These are phyloP conservation scores for Pimephales promelas DNA, from an alignment of 2,113 vertebrate genomes.

Conservation along the genomic window DNA sequence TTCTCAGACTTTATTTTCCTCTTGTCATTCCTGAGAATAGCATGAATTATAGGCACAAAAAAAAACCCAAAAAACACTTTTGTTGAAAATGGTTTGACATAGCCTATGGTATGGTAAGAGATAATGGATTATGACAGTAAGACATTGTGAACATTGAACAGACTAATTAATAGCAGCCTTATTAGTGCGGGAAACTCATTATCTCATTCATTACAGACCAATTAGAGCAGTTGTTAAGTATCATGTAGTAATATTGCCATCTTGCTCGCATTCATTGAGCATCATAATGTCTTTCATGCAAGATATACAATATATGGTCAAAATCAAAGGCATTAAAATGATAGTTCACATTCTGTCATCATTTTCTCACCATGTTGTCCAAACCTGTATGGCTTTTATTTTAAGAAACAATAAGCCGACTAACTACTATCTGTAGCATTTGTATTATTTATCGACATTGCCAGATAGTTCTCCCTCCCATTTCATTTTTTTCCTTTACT, in stretches of 20 bases:
- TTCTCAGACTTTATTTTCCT: not conserved
- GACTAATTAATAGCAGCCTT: constrained; percentile 51
- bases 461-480: too few species aligned
- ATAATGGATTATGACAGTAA: constrained; percentile 41
- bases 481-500: too few species aligned
- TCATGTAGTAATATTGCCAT: constrained; percentile 47
- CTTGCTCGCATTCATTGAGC: not conserved
- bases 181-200: constrained; percentile 51
- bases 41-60: not conserved
- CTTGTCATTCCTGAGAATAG: not conserved
- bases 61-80: not conserved
- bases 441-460: too few species aligned
- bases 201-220: constrained; percentile 49
- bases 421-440: too few species aligned
- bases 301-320: not conserved
- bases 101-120: not conserved
- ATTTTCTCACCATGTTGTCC: not conserved
- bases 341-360: not conserved
- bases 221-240: constrained; percentile 43
- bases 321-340: not conserved
- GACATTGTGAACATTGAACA: constrained; percentile 48
- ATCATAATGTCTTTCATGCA: constrained; percentile 6
- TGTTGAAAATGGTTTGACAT: constrained; percentile 12
- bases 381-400: not conserved
- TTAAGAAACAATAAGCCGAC: not conserved